phyloP scores from a whole-genome alignment of 2,888 invertebrate species.

The Leuctra nigra region DNA sequence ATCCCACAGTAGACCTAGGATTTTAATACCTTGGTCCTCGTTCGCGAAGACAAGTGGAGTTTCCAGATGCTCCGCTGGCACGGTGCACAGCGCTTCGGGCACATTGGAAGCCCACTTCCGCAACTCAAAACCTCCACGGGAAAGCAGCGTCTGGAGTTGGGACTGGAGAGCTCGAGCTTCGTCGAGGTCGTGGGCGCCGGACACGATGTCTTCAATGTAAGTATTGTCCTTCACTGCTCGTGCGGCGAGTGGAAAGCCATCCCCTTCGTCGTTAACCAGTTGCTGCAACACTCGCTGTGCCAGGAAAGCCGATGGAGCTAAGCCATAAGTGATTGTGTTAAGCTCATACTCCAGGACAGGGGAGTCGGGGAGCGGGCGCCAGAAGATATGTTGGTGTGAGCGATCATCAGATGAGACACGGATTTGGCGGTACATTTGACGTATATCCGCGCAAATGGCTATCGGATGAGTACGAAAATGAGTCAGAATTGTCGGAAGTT shows the following conservation, averaged over 20 bases:
- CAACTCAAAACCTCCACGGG: conserved; percentile 27
- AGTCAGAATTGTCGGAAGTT: not conserved
- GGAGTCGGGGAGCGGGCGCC: conserved; percentile 26
- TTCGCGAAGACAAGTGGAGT: conserved; percentile 10
- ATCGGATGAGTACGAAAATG: conserved; percentile 5
- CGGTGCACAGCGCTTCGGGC: conserved; percentile 11
- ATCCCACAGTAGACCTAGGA: conserved; percentile 29
- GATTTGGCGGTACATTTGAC: no score
- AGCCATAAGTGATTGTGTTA: conserved; percentile 31
- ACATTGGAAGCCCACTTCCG: conserved; percentile 31
- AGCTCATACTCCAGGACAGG: conserved; percentile 28
- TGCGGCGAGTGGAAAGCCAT: conserved; percentile 26
- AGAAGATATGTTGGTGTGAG: conserved; percentile 31
- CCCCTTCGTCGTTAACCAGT: conserved; percentile 27
- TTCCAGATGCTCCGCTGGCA: no score
- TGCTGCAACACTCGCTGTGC: conserved; percentile 29
- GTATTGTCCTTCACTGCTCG: conserved; percentile 24
- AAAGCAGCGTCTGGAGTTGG: conserved; percentile 28
- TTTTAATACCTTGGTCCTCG: conserved; percentile 22
- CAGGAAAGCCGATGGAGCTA: conserved; percentile 30
- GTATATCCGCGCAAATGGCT: not conserved
- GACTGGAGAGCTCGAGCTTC: conserved; percentile 26
- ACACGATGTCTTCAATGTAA: conserved; percentile 33
- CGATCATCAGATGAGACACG: conserved; percentile 24
- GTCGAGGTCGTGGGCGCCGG: conserved; percentile 25